Base-by-base conservation (phyloP, 2,888 invertebrate genomes). In the Trichogramma evanescens region DNA sequence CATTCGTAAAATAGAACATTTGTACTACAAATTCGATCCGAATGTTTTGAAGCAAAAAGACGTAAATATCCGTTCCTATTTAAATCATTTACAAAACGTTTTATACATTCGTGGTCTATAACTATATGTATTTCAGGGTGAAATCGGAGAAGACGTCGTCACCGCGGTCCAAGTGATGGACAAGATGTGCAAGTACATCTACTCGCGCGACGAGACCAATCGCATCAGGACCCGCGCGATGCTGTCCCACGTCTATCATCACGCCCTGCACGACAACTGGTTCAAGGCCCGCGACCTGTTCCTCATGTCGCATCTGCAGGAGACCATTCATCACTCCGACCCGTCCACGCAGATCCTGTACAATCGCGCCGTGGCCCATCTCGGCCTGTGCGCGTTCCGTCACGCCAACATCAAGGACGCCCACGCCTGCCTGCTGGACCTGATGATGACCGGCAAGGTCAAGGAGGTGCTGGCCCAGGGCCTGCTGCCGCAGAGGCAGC, bases 391-490 rank as follows among this genome's bases (percentile, higher is more conserved):
- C 77, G 97, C 98, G 0, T 99, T 99, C 84, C 88, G 99, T 10
- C 95, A 97, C 72, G 97, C 97, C 49, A 93, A 93, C 72, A 93
- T 99, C 26, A 93, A 93, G 76, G 98, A 99, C 77, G 93, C 99
- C 1, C 99, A 99, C 79, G 95, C 94, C 70, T 96, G 96, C 71
- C 82, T 99, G n/a, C 93, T 98, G 1, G 99, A 99, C 79, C 83
- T 99, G 60, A 98, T 99, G 92, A 95, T 96, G 84, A 96, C 97
- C 2, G 97, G 97, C 39, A 91, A 98, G 74, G 96, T 97, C 0
- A 99, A 99, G 76, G 99, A 99, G 76, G 78, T 99, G 44, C 81
- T 98, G 38, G 97, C 97, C 0, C 98, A 98, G 79, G 94, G 95
- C 52, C 76, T 94, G 67, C 79, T 91, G 66, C 91, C 91, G 0